phyloP scores from a whole-genome alignment of 1,140 invertebrate species.

The Heliconius melpomene region DNA sequence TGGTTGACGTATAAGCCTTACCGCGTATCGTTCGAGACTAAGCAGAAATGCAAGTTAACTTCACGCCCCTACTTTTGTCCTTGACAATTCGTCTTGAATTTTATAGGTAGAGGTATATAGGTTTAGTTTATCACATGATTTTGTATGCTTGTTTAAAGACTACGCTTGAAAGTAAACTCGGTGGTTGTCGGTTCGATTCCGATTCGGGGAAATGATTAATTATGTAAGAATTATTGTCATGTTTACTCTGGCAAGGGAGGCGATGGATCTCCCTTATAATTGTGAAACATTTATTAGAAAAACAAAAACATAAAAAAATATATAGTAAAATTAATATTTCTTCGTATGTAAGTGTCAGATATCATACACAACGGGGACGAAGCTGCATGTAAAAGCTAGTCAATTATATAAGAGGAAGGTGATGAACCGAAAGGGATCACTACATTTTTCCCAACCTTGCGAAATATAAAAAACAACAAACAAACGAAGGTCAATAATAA shows the following conservation, averaged over 20 bases:
- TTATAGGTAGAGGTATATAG: background rate
- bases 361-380: too few species aligned
- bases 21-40: slow-evolving; percentile 34
- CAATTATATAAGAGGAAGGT: background rate
- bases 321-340: too few species aligned
- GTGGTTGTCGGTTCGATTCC: background rate
- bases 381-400: too few species aligned
- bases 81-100: slow-evolving; percentile 9
- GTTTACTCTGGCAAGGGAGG: too few species aligned
- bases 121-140: background rate
- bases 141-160: too few species aligned
- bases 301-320: background rate
- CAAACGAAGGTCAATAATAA: background rate
- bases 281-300: background rate
- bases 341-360: too few species aligned
- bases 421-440: background rate
- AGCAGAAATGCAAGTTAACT: slow-evolving; percentile 8
- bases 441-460: background rate
- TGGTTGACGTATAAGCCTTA: background rate
- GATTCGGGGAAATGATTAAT: too few species aligned
- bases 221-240: too few species aligned
- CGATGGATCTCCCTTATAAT: background rate
- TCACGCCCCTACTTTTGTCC: slow-evolving; percentile 12
- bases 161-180: too few species aligned
- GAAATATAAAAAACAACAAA: background rate